phyloP scores from a whole-genome alignment of 2,888 invertebrate species.

The Sacculina carcini region DNA sequence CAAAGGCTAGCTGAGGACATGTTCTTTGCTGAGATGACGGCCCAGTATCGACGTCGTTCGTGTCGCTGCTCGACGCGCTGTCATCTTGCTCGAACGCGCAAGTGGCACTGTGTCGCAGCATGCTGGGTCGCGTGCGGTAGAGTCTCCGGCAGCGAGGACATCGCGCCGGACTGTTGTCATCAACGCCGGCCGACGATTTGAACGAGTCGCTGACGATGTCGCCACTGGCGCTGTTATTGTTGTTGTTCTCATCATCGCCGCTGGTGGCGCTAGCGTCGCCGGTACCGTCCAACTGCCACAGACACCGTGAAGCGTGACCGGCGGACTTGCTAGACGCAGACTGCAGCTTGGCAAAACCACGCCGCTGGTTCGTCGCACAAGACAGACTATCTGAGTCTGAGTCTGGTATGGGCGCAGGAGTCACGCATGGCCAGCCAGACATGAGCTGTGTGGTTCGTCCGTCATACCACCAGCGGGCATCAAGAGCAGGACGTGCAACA shows the following conservation, averaged over 20 bases:
- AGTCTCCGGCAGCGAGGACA: background rate
- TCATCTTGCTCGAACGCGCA: constrained; percentile 21
- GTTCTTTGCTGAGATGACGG: background rate
- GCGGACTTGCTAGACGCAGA: background rate
- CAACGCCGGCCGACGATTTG: too few relatives aligned
- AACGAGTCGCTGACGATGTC: too few relatives aligned
- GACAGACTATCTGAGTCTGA: too few relatives aligned
- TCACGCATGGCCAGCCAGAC: constrained; percentile 1
- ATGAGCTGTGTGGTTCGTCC: background rate
- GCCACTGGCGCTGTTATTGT: constrained; percentile 25
- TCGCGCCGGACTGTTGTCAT: constrained; percentile 25
- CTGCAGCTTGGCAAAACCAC: background rate
- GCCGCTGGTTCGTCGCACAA: too few relatives aligned
- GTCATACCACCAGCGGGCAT: background rate
- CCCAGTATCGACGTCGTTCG: constrained; percentile 13
- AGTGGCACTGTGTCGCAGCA: constrained; percentile 18
- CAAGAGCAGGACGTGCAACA: background rate
- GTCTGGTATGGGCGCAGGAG: too few relatives aligned
- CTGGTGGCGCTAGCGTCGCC: constrained; percentile 4
- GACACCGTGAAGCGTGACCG: background rate
- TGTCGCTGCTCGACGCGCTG: constrained; percentile 19
- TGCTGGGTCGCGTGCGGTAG: constrained; percentile 19
- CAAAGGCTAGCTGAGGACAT: background rate
- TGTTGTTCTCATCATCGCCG: constrained; percentile 13
- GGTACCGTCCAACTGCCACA: background rate